Evolutionary conservation across 2,797 vertebrate species (phyloP), one percentile per base, ranked within the genome.

Genomic region (Pteropus rufus): DNA sequence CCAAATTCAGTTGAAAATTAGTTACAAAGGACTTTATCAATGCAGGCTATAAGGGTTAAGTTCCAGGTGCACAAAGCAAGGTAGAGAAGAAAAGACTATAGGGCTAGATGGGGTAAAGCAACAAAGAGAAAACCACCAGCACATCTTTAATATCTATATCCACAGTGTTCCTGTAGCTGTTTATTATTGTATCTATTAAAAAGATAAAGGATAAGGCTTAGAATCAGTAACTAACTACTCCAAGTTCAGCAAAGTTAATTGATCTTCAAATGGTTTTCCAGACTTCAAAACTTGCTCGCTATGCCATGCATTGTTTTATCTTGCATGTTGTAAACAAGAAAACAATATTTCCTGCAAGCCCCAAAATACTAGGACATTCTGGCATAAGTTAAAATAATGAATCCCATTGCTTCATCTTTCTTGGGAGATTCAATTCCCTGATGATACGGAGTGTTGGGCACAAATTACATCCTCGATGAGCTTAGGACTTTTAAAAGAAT

Each of bases 21-120:
- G 26, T 67, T 24, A 41, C 52, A 41, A 46, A 54, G 14, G 7
- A 41, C 14, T 6, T 12, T 44, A 8, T 0, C 7, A 10, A 8
- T 46, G 11, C 5, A 10, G 2, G 7, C 18, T 21, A 11, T 44
- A 64, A 23, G 10, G 14, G 4, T 7, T 44, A n/a, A 85, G 80
- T 2, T 72, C 1, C 4, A 26, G 2, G 21, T 7, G 1, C 2
- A 36, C 1, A 39, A 34, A 54, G 19, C 9, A 52, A 23, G 8
- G 6, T 8, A 56, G 29, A 69, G 41, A 29, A 19, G 26, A 56
- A 4, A 39, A 91, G 29, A 2, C 0, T 26, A 3, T 14, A 10
- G 11, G 24, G 62, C 29, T 44, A 0, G 1, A n/a, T 36, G 7
- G 7, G 4, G 4, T 26, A 65, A 6, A 7, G 10, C 36, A 11